A percentile compares a stretch with the other conserved stretches of the same genome.
These are phyloP conservation scores for Lagorchestes hirsutus DNA, from an alignment of 2,797 vertebrate species.

Conservation along the genomic window DNA sequence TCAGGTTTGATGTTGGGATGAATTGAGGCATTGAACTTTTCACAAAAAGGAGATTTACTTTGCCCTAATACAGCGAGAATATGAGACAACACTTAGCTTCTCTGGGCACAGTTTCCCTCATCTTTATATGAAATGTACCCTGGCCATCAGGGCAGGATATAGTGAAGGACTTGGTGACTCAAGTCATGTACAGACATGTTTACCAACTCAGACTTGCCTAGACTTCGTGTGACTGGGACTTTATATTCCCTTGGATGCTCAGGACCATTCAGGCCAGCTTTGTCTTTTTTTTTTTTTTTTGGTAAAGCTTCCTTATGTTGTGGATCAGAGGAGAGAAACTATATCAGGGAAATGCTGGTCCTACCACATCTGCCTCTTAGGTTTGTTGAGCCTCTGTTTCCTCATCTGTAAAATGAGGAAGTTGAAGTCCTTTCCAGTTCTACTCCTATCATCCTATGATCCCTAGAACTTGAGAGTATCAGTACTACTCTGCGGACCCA, in stretches of 20 bases:
- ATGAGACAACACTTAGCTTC: background rate
- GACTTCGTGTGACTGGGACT: background rate
- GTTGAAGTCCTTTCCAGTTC: background rate
- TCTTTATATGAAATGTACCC: background rate
- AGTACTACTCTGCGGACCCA: background rate
- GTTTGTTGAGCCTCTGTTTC: background rate
- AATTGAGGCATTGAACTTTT: background rate
- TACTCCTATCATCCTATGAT: background rate
- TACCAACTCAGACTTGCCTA: background rate
- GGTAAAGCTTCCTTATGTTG: background rate
- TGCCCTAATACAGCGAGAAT: background rate
- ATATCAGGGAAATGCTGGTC: background rate
- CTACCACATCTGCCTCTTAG: background rate
- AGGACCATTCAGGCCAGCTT: background rate
- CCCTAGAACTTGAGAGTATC: background rate
- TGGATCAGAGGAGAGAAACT: background rate
- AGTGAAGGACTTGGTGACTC: background rate
- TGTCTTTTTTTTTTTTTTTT: background rate
- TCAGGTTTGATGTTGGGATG: background rate
- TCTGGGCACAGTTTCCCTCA: background rate
- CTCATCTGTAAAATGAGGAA: background rate
- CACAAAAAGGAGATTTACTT: background rate
- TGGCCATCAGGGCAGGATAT: background rate
- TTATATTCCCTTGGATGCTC: background rate
- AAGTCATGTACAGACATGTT: background rate